Evolutionary conservation across 2,888 invertebrate species (phyloP).

Genomic region (Sinotaia quadrata): DNA sequence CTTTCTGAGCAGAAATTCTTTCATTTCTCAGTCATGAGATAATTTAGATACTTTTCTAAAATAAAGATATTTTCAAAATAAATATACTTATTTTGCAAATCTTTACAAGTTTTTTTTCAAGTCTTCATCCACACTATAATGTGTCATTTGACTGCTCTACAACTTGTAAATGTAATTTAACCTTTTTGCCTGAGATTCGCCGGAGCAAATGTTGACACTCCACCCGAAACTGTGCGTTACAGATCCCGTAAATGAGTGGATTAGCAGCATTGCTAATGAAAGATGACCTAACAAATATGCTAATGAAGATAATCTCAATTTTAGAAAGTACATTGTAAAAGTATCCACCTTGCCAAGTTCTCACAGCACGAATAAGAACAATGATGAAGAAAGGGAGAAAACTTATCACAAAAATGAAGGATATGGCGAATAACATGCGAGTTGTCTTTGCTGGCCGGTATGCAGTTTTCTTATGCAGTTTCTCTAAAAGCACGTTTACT

Average conservation of each 20-base stretch:
- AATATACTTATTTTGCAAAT: too few species aligned
- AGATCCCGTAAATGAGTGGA: constrained; percentile 56
- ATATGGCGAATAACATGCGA: constrained; percentile 55
- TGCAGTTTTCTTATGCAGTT: constrained; percentile 21
- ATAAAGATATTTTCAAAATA: too few species aligned
- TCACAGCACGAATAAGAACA: constrained; percentile 45
- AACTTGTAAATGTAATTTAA: too few species aligned
- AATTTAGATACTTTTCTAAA: too few species aligned
- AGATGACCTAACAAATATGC: constrained; percentile 54
- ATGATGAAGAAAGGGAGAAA: constrained; percentile 58
- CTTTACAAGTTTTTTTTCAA: too few species aligned
- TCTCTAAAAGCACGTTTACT: constrained; percentile 1
- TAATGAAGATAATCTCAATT: constrained; percentile 40
- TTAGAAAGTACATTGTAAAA: constrained; percentile 35
- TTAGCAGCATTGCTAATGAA: constrained; percentile 57
- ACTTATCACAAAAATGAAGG: constrained; percentile 53
- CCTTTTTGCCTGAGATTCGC: too few species aligned
- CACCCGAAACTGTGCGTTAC: constrained; percentile 48
- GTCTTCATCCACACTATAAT: too few species aligned
- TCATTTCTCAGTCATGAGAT: too few species aligned
- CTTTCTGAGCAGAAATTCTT: too few species aligned
- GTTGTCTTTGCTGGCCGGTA: constrained; percentile 49
- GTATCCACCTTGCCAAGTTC: constrained; percentile 33
- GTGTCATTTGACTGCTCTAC: too few species aligned
- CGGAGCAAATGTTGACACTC: constrained; percentile 30